Conservation (phyloP, 1,140 invertebrate species). For the Lordiphosa stackelbergi region DNA sequence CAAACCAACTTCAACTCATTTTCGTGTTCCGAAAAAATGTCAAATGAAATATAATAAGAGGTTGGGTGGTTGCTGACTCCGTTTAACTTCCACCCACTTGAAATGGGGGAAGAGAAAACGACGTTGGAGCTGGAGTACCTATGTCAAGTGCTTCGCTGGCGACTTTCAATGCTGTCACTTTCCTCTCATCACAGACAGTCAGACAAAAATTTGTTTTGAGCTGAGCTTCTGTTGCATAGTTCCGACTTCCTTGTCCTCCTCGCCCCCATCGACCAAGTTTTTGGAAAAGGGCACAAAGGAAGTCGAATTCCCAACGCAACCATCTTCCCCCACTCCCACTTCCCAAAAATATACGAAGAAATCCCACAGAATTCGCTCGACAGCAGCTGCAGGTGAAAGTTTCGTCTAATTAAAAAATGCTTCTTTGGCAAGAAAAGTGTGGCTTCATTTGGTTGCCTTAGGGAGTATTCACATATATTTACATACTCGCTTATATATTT, state of each 20-base stretch:
- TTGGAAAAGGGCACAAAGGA: conserved; percentile 24
- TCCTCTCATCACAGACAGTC: conserved; percentile 14
- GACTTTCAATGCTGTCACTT: conserved; percentile 45
- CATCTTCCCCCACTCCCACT: not conserved
- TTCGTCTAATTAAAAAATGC: conserved; percentile 52
- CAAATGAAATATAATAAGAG: conserved; percentile 58
- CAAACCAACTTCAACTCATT: conserved; percentile 12
- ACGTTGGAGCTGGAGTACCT: conserved; percentile 10
- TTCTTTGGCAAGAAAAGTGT: conserved; percentile 46
- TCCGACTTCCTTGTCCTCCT: conserved; percentile 16
- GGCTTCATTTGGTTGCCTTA: conserved; percentile 32
- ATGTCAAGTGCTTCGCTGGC: conserved; percentile 33
- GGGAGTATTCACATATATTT: not conserved
- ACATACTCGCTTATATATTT: not conserved
- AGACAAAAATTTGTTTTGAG: conserved; percentile 36
- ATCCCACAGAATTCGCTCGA: conserved; percentile 13
- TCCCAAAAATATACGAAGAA: conserved; percentile 3
- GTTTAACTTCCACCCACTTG: conserved; percentile 50
- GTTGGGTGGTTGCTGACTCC: conserved; percentile 26
- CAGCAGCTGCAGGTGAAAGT: conserved; percentile 54
- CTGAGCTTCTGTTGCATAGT: conserved; percentile 37
- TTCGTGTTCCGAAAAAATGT: conserved; percentile 37
- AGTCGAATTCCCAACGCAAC: conserved; percentile 43
- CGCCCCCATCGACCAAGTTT: conserved; percentile 6
- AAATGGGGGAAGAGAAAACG: conserved; percentile 4